Evolutionary conservation across 2,113 vertebrate genomes (phyloP), one percentile per base, ranked within the genome.

Genomic region (Aegotheles bennettii): DNA sequence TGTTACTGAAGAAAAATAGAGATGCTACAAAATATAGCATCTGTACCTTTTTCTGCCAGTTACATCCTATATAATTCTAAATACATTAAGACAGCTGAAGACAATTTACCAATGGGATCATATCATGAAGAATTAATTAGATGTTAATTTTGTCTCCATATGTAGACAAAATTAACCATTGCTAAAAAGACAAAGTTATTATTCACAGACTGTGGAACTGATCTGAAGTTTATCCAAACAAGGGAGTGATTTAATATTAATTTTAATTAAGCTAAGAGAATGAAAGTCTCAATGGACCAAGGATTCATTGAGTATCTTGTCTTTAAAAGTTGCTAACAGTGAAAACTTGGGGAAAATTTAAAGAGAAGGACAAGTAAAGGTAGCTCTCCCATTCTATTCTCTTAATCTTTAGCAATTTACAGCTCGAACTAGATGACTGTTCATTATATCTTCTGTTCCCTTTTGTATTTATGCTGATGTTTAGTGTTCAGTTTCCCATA

Each of bases 391-490:
- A 33, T 28, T 78, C 7, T 25, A 51, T n/a, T 70, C 12, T 69
- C 15, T 13, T 75, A 70, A 28, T 0, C 0, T 31, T 43, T 36
- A 40, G 10, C 10, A 70, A 65, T 45, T 60, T 65, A 20, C 1
- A 17, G 6, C 6, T 75, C 56, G 19, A 81, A 61, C 31, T 57
- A 42, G 13, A 31, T 71, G 26, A 80, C 42, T 28, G 5, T 31
- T 14, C 8, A 23, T 16, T 5, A 59, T 0, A 9, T 50, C 84
- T 90, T 42, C 29, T 67, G 9, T 21, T 1, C 1, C 1, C 5
- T 47, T 47, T 61, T 71, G 33, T 57, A 71, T 73, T 57, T 81
- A 21, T 68, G 12, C 6, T 10, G 11, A 16, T 3, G 6, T 40
- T 76, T 47, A 47, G 9, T n/a, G 14, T 88, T 84, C 35, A 75